Conservation (phyloP, 2,113 vertebrate genomes). For the Dicrurus megarhynchus region DNA sequence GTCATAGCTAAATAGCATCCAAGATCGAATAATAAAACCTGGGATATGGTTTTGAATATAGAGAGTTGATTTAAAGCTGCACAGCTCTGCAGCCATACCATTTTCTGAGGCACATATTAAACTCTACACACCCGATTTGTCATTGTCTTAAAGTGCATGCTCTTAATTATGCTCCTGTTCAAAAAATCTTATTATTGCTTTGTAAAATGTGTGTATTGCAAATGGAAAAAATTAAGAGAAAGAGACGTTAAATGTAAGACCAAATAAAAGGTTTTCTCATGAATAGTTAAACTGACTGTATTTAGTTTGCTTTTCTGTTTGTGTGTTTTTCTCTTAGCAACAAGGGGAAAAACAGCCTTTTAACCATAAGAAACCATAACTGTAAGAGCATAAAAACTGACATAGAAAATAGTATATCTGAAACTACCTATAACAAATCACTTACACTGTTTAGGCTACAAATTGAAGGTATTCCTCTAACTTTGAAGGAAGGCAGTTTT, state of each 20-base stretch:
- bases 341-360: background rate
- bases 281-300: background rate
- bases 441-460: background rate
- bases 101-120: background rate
- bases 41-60: background rate
- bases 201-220: background rate
- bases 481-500: background rate
- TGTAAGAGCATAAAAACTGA: background rate
- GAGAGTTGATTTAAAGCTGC: background rate
- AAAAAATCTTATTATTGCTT: background rate
- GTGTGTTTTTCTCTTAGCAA: constrained; percentile 60
- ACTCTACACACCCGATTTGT: background rate
- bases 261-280: background rate
- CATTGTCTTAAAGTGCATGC: background rate
- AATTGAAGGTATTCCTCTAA: background rate
- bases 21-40: background rate
- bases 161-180: background rate
- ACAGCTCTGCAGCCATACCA: background rate
- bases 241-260: background rate
- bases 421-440: background rate
- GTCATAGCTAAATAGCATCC: background rate
- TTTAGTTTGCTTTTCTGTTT: constrained; percentile 30
- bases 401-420: background rate
- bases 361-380: background rate
- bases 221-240: background rate